Evolutionary conservation across 2,888 invertebrate species (phyloP), one percentile per base, ranked within the genome.

Genomic region (Stomorhina lunata): DNA sequence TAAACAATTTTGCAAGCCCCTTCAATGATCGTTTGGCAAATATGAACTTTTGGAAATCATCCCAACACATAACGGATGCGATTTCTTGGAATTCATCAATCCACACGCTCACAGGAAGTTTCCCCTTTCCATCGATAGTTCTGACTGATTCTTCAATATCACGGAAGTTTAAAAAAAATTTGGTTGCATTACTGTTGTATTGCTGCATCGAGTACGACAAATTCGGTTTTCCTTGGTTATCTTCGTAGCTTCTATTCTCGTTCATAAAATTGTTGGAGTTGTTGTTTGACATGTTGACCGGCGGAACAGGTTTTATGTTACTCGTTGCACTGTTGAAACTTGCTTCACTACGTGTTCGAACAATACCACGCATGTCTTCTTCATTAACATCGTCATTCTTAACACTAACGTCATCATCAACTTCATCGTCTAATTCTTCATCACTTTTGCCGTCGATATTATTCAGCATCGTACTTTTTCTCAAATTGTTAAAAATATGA

Each of bases 1-100:
- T n/a, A 68, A 81, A 83, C 12, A 76, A n/a, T 40, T 81, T 84
- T 3, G 84, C 83, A 0, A 84, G 53, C 0, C 84, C 85, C n/a
- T 65, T 72, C 17, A 84, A 48, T 1, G 73, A 61, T 29, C 72
- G 69, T 72, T 84, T 86, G 0, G 76, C 85, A 40, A 83, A 84
- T 6, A 85, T 57, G 15, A 63, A 79, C 61, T 81, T 81, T n/a
- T 84, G 78, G 4, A 84, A 68, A 1, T 84, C 81, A 45, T 79
- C 71, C 76, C 76, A 81, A 7, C 61, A 15, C 79, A 84, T 79
- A n/a, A 81, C 37, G 1, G 43, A 15, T 2, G 81, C 55, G 2
- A 43, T 77, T 55, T 84, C 81, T 25, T 84, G 75, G 37, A 84
- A 84, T 63, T 84, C 75, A 1, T 40, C 61, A 1, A 81, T 9